Evolutionary conservation across 2,888 invertebrate species (phyloP).

Genomic region (Oxycera nigricornis): DNA sequence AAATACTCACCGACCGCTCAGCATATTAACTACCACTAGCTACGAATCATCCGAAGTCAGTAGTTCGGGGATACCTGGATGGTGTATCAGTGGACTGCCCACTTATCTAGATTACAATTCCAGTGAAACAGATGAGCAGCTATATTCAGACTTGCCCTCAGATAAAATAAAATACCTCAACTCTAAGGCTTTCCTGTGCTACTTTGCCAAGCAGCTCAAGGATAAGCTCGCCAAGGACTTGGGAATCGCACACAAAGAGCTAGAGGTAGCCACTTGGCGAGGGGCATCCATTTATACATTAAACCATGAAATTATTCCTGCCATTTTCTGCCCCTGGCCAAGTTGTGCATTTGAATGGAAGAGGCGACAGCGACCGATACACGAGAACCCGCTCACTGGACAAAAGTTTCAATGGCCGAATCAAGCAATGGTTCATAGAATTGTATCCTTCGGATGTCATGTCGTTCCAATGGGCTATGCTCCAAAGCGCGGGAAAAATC

Average conservation of each 20-base stretch:
- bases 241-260: constrained; percentile 65
- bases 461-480: constrained; percentile 75
- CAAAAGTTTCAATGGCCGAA: constrained; percentile 75
- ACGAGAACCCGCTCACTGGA: constrained; percentile 67
- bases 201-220: constrained; percentile 69
- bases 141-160: constrained; percentile 28
- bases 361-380: constrained; percentile 66
- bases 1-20: constrained; percentile 67
- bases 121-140: constrained; percentile 48
- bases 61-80: constrained; percentile 53
- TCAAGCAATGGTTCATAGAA: constrained; percentile 70
- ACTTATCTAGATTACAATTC: constrained; percentile 52
- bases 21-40: constrained; percentile 52
- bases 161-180: constrained; percentile 62
- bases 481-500: constrained; percentile 68
- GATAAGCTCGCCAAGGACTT: constrained; percentile 67
- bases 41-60: constrained; percentile 24
- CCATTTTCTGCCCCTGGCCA: constrained; percentile 76
- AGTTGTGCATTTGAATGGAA: constrained; percentile 74
- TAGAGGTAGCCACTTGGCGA: constrained; percentile 67
- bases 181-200: constrained; percentile 72
- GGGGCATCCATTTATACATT: constrained; percentile 73
- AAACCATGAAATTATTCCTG: constrained; percentile 74
- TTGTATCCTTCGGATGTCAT: constrained; percentile 72
- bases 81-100: constrained; percentile 54